phyloP scores from a whole-genome alignment of 2,888 invertebrate genomes.

The Protonemura montana region DNA sequence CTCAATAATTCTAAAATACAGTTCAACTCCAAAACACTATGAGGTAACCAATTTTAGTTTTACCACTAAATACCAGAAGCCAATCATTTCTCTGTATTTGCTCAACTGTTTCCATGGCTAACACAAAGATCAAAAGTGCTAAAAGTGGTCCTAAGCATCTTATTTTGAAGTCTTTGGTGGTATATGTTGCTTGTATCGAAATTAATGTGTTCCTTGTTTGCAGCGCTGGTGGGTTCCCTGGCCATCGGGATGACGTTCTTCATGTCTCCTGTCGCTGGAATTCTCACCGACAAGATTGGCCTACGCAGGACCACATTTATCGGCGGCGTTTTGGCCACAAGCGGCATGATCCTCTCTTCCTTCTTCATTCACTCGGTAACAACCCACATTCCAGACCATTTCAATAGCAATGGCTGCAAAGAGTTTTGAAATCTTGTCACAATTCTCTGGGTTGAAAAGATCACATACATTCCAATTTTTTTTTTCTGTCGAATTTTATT shows the following conservation, averaged over 20 bases:
- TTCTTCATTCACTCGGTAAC: constrained; percentile 66
- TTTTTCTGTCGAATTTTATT: background rate
- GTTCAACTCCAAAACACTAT: too few species aligned
- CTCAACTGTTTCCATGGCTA: too few species aligned
- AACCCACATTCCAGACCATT: too few species aligned
- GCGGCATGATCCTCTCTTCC: constrained; percentile 82
- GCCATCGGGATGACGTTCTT: constrained; percentile 90
- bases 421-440: background rate
- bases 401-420: too few species aligned
- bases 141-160: too few species aligned
- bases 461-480: background rate
- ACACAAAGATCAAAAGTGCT: too few species aligned
- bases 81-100: too few species aligned
- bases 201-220: constrained; percentile 57
- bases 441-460: background rate
- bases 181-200: too few species aligned
- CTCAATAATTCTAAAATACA: too few species aligned
- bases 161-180: too few species aligned
- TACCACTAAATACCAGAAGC: too few species aligned
- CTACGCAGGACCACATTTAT: constrained; percentile 81
- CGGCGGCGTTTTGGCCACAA: constrained; percentile 80
- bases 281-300: constrained; percentile 86
- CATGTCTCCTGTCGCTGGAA: constrained; percentile 85
- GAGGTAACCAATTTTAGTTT: too few species aligned
- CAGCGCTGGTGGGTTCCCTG: constrained; percentile 89